Base-by-base conservation (phyloP, 2,888 invertebrate genomes). In the Sicus ferrugineus region DNA sequence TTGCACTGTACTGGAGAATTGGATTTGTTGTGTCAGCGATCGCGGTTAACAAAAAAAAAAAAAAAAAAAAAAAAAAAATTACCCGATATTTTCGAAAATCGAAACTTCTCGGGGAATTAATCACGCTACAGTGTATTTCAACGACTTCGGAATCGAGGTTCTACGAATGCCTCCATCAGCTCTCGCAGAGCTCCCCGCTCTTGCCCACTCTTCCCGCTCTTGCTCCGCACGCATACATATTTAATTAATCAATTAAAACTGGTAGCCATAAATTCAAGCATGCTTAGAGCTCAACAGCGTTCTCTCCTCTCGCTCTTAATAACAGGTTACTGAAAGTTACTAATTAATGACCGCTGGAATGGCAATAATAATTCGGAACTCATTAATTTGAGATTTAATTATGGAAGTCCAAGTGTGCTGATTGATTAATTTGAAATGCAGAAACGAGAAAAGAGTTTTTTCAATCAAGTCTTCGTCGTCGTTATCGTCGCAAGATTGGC, bases 311-410 rank as follows among this genome's bases (percentile, higher is more conserved):
- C 34, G 64, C 21, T 62, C 16, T 19, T 56, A 66, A 65, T 46
- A n/a, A 54, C 28, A 59, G 16, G 16, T 58, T 21, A 64, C 52
- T 19, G 68, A 63, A 56, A 70, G 69, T 65, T 50, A 67, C 72
- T 81, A 81, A 79, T 82, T 81, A 81, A 80, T 80, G 78, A 78
- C 79, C 79, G 78, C 81, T 80, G 19, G 1, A 80, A 80, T 77
- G 79, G 76, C 80, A 77, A 80, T 79, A 79, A 80, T 80, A 80
- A 81, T 78, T 79, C 80, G 67, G 79, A 79, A 79, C 80, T 80
- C 81, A 81, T 82, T 82, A 81, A 80, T 80, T 80, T 79, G 78
- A 81, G 77, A 80, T 80, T 80, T 79, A 80, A 80, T 79, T 79
- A 78, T 75, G 75, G n/a, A n/a, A 76, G 69, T 77, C 74, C 75